These are phyloP conservation scores for Leucoraja ocellata DNA, from an alignment of 2,797 vertebrate species.

Conservation along the genomic window DNA sequence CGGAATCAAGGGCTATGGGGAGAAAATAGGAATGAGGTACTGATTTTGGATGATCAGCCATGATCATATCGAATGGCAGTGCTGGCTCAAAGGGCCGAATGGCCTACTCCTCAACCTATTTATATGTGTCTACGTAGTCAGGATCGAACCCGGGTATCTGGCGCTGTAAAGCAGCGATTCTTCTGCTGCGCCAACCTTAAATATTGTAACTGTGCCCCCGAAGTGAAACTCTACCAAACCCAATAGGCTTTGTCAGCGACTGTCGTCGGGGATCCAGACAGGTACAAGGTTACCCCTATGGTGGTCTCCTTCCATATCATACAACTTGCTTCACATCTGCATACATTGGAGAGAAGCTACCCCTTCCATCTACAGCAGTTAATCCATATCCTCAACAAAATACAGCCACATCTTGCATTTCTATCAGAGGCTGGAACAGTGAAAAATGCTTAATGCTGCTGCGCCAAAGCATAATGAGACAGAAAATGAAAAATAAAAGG, in stretches of 20 bases:
- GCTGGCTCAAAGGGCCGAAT: too few relatives aligned
- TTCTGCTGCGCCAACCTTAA: not conserved
- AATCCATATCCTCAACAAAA: not conserved
- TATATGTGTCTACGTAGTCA: too few relatives aligned
- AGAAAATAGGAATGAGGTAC: too few relatives aligned
- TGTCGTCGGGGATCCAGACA: not conserved
- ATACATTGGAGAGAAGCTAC: not conserved
- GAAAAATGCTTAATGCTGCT: not conserved
- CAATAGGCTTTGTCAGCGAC: not conserved
- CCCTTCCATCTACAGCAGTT: not conserved
- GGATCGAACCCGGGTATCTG: too few relatives aligned
- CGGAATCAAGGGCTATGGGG: too few relatives aligned
- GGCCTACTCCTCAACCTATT: too few relatives aligned
- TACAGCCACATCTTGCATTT: not conserved
- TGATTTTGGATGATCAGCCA: too few relatives aligned
- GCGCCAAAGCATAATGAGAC: not conserved
- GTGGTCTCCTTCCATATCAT: not conserved
- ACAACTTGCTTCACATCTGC: not conserved
- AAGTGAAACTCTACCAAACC: not conserved
- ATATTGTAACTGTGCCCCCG: not conserved
- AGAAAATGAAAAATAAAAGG: too few relatives aligned
- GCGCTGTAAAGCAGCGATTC: too few relatives aligned
- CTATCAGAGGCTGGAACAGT: not conserved
- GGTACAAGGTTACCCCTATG: not conserved
- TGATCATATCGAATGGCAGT: too few relatives aligned